Percentiles rank a stretch among this genome's conserved stretches.
Conservation (phyloP, 30 jellyfish, hydroid and myxozoan species). For the Morbakka virulenta region DNA sequence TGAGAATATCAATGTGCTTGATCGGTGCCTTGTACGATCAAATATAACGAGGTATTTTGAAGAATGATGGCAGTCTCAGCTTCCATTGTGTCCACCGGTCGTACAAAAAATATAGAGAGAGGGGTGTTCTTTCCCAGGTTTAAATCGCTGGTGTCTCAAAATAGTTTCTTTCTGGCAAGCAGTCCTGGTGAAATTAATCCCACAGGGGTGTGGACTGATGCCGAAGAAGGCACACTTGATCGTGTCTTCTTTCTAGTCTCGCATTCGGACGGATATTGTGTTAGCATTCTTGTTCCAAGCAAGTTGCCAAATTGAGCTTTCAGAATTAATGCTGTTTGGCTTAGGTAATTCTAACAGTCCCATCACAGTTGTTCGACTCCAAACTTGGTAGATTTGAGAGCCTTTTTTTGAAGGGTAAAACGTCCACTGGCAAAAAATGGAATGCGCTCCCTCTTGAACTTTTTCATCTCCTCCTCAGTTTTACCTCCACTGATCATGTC, state of each 20-base stretch:
- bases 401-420: background rate
- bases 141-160: background rate
- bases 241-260: background rate
- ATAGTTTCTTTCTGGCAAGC: background rate
- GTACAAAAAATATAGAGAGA: background rate
- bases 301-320: background rate
- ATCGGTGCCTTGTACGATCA: background rate
- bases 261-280: background rate
- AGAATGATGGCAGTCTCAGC: background rate
- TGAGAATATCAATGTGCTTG: background rate
- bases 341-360: background rate
- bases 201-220: background rate
- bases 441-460: background rate
- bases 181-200: background rate
- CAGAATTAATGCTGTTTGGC: background rate
- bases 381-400: background rate
- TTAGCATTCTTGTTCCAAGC: background rate
- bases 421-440: background rate
- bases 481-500: background rate
- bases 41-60: background rate
- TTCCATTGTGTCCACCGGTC: background rate
- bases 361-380: background rate
- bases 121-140: background rate
- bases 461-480: background rate
- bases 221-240: background rate